Evolutionary conservation across 1,140 invertebrate species (phyloP).

Genomic region (Drosophila suzukii): DNA sequence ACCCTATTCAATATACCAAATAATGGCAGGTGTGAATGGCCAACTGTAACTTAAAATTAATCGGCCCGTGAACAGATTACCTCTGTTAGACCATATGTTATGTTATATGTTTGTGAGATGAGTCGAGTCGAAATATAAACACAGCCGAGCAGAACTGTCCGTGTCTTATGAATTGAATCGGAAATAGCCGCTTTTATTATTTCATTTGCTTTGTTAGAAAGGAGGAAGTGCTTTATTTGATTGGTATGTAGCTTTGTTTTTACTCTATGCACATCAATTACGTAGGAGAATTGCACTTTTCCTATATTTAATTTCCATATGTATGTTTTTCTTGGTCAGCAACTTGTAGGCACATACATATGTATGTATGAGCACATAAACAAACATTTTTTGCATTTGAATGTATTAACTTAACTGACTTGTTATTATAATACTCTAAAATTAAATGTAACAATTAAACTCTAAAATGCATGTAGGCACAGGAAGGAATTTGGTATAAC

Average conservation of each 20-base stretch:
- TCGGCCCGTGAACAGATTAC: constrained; percentile 15
- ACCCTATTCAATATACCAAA: not conserved
- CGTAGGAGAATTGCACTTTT: not conserved
- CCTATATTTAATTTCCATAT: constrained; percentile 26
- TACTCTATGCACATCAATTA: not conserved
- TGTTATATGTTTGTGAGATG: not conserved
- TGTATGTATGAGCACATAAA: constrained; percentile 17
- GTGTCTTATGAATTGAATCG: constrained; percentile 13
- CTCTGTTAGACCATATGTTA: constrained; percentile 24
- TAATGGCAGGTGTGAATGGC: constrained; percentile 3
- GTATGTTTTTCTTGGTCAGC: constrained; percentile 22
- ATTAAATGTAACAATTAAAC: not conserved
- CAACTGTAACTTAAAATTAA: constrained; percentile 21
- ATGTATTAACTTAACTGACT: constrained; percentile 8
- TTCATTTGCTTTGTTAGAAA: constrained; percentile 11
- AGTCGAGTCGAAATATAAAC: constrained; percentile 25
- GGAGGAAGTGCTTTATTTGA: constrained; percentile 14
- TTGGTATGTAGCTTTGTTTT: constrained; percentile 11
- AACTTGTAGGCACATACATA: constrained; percentile 2
- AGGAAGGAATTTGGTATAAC: too few relatives aligned
- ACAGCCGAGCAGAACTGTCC: constrained; percentile 8
- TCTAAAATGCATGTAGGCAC: not conserved
- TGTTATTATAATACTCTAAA: not conserved
- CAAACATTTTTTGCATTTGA: constrained; percentile 17
- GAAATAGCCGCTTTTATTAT: not conserved